Conservation (phyloP, 2,888 invertebrate species). For the Cosmia trapezina region DNA sequence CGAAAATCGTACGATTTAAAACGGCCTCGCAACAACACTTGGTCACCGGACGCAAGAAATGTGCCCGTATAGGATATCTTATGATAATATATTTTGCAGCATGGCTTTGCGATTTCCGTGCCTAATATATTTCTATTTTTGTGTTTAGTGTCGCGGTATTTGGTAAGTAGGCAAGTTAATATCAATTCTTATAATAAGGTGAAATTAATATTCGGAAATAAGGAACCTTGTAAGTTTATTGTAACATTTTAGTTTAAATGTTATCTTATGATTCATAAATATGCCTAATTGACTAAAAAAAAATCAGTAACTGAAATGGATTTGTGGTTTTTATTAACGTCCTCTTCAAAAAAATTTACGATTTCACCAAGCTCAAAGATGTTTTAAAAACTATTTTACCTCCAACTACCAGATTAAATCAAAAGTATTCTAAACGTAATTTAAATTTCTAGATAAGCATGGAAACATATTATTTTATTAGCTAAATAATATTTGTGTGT, state of each 20-base stretch:
- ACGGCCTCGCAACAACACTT: constrained; percentile 64
- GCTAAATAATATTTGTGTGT: constrained; percentile 17
- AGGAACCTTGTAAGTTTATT: neutral
- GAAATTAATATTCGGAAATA: neutral
- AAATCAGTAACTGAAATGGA: neutral
- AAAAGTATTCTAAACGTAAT: neutral
- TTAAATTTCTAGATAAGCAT: neutral
- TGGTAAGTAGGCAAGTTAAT: neutral
- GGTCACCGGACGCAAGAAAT: constrained; percentile 80
- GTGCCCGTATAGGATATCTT: constrained; percentile 80
- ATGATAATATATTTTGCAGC: constrained; percentile 84
- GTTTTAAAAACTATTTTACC: neutral
- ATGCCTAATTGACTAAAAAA: neutral
- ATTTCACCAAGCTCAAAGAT: too few species aligned
- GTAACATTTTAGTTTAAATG: neutral
- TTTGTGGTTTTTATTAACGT: neutral
- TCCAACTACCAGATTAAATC: too few species aligned
- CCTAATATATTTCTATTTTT: constrained; percentile 74
- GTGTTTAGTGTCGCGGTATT: constrained; percentile 53
- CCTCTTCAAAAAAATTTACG: neutral
- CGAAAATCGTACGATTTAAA: constrained; percentile 66
- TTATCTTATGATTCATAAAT: too few species aligned
- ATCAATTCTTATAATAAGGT: neutral
- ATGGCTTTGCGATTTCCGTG: constrained; percentile 76
- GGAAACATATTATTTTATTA: neutral